phyloP scores from a whole-genome alignment of 1,140 invertebrate species.

The Schlechtendalia chinensis region DNA sequence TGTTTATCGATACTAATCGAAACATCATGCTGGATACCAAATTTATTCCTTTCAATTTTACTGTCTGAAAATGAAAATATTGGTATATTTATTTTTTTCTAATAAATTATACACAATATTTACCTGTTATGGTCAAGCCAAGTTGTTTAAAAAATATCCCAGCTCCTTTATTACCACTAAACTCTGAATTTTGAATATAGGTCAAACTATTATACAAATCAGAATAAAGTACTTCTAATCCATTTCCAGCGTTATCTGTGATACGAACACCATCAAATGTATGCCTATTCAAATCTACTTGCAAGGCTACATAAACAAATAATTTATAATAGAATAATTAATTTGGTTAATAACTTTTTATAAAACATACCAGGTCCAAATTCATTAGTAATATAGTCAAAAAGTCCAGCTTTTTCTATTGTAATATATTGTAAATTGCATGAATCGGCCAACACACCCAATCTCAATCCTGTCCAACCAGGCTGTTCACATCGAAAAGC shows the following conservation, averaged over 20 bases:
- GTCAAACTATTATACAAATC: constrained; percentile 81
- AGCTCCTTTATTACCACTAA: constrained; percentile 85
- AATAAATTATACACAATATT: constrained; percentile 44
- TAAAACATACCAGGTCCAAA: constrained; percentile 72
- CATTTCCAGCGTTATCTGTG: constrained; percentile 80
- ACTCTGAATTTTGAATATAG: constrained; percentile 80
- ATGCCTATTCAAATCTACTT: constrained; percentile 94
- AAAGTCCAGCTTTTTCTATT: constrained; percentile 86
- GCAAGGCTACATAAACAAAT: constrained; percentile 66
- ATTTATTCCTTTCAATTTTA: constrained; percentile 77
- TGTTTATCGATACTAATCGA: constrained; percentile 79
- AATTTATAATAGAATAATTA: background rate
- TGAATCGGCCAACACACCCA: constrained; percentile 82
- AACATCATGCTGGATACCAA: constrained; percentile 91
- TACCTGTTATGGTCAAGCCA: constrained; percentile 73
- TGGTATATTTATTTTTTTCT: constrained; percentile 14
- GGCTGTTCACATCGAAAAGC: constrained; percentile 84
- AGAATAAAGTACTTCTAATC: constrained; percentile 83
- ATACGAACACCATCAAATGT: constrained; percentile 80
- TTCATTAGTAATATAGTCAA: constrained; percentile 86
- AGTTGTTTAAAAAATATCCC: constrained; percentile 86
- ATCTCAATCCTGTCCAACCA: constrained; percentile 87
- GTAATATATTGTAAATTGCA: constrained; percentile 84
- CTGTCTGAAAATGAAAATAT: constrained; percentile 58
- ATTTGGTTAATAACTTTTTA: constrained; percentile 5